These are phyloP conservation scores for Drosophila baimaii DNA, from an alignment of 1,140 invertebrate genomes.

Conservation along the genomic window DNA sequence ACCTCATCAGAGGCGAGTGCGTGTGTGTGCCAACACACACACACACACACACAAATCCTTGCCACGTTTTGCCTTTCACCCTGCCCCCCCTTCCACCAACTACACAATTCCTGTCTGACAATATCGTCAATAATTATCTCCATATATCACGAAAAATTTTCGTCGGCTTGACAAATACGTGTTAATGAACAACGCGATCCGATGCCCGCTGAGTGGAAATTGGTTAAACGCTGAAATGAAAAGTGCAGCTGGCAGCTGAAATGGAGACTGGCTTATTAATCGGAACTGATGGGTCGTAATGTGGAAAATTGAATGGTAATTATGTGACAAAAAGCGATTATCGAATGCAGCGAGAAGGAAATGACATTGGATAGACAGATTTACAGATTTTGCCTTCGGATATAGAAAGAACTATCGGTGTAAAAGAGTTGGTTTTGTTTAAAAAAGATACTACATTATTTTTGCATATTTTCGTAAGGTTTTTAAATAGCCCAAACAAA, in stretches of 20 bases:
- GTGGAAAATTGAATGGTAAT: constrained; percentile 51
- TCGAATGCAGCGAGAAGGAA: constrained; percentile 9
- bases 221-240: constrained; percentile 19
- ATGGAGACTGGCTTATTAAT: constrained; percentile 51
- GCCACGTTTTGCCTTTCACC: neutral
- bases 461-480: too few relatives aligned
- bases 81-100: neutral
- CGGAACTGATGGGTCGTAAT: constrained; percentile 57
- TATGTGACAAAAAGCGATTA: constrained; percentile 35
- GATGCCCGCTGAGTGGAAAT: constrained; percentile 25
- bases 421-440: too few relatives aligned
- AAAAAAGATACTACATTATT: too few relatives aligned
- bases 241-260: constrained; percentile 44
- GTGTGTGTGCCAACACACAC: constrained; percentile 15
- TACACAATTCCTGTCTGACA: constrained; percentile 36
- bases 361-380: neutral
- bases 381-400: neutral
- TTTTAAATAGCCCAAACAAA: too few relatives aligned
- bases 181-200: constrained; percentile 51
- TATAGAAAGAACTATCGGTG: neutral
- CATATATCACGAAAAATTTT: constrained; percentile 73
- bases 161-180: constrained; percentile 65
- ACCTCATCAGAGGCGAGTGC: constrained; percentile 63
- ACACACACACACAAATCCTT: constrained; percentile 17
- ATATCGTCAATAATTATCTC: constrained; percentile 75